Evolutionary conservation across 2,113 vertebrate genomes (phyloP).

Genomic region (Stercorarius parasiticus): DNA sequence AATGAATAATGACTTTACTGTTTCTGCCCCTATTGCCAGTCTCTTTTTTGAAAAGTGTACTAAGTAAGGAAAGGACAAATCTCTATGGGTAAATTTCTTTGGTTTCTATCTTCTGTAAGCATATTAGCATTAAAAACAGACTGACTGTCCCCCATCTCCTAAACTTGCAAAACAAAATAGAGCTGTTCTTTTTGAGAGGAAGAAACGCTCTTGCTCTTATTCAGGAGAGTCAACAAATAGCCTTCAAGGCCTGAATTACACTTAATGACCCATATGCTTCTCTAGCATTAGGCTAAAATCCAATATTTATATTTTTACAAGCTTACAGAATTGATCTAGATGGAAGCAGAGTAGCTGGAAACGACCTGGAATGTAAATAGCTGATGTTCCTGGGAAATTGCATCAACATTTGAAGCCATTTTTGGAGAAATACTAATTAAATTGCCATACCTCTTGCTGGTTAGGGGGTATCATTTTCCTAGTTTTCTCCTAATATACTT

Average conservation of each 20-base stretch:
- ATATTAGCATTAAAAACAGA: neutral
- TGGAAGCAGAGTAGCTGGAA: neutral
- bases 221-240: neutral
- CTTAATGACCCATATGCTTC: slow-evolving; percentile 37
- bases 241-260: slow-evolving; percentile 22
- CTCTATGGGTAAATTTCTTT: neutral
- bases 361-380: neutral
- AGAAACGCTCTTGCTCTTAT: neutral
- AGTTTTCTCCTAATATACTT: neutral
- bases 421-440: neutral
- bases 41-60: neutral
- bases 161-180: neutral
- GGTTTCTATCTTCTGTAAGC: neutral
- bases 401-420: neutral
- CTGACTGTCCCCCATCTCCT: no score
- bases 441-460: neutral
- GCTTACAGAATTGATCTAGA: neutral
- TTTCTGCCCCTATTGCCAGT: neutral
- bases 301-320: slow-evolving; percentile 33
- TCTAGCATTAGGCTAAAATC: neutral
- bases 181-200: neutral
- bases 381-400: neutral
- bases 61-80: neutral
- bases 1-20: neutral
- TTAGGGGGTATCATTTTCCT: neutral